Base-by-base conservation (phyloP, 2,888 invertebrate species). In the Chorisops tibialis region DNA sequence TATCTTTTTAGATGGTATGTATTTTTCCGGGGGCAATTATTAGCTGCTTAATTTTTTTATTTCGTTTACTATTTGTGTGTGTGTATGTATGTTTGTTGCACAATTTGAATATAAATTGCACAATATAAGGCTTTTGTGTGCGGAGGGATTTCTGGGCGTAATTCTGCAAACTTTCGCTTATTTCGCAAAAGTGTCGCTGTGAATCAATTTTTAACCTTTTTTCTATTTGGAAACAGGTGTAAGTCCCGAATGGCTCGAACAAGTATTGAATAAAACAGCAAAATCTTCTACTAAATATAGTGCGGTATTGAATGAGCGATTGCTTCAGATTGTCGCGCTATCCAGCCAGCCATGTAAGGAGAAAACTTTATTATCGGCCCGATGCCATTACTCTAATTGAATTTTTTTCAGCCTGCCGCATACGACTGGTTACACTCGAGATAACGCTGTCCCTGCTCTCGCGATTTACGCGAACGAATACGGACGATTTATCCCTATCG, bases 341-440 rank as follows among this genome's bases (percentile, higher is more conserved):
- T 90, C 92, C 67, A 93, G 93, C 78, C 93, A 94, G 79, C 88
- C 89, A 69, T 86, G 93, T 92, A 78, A 83, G 85, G 78, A 45
- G 45, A 6, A 12, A 18, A 1, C 6, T 7, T 3, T 21, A 12
- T 47, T 45, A 18, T 18, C 22, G 19, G 5, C 9, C 19, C 48
- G 5, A 22, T 22, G 11, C 3, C 9, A 21, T 14, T 61, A 49
- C 30, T 21, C 2, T 2, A 56, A 37, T 60, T 66, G 49, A 30
- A 45, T 62, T 11, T 35, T 50, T 59, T 54, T 49, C 73, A 87
- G 93, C 89, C 21, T 90, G 92, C 69, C 88, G 89, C 75, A 91
- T 98, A 21, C 87, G 98, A 6, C 82, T 98, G 59, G 91, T 96
- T 5, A 97, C 97, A 0, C 81, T 97, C 66, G 96, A 98, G 75